A percentile compares a stretch with the other conserved stretches of the same genome.
Conservation (phyloP, 2,113 vertebrate genomes). For the Pipa parva region DNA sequence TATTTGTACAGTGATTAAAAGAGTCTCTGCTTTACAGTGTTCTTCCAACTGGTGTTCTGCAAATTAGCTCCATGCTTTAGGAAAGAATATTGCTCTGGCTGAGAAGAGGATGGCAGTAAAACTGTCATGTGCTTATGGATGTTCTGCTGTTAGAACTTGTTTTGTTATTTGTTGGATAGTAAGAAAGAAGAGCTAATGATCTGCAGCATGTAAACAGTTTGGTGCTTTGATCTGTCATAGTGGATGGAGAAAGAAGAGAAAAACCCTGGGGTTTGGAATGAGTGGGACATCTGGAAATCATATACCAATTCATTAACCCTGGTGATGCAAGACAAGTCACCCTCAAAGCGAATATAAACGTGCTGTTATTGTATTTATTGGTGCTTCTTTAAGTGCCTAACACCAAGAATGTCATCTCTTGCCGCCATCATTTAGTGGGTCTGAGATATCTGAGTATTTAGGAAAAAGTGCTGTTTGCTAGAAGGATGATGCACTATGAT, state of each 20-base stretch:
- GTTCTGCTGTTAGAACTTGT: slow-evolving; percentile 52
- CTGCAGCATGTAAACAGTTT: slow-evolving; percentile 60
- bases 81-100: slow-evolving; percentile 52
- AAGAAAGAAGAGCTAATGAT: slow-evolving; percentile 66
- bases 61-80: slow-evolving; percentile 55
- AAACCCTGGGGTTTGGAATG: slow-evolving; percentile 49
- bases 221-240: slow-evolving; percentile 58
- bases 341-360: too few relatives aligned
- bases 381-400: too few relatives aligned
- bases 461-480: too few relatives aligned
- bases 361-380: too few relatives aligned
- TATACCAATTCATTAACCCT: too few relatives aligned
- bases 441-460: too few relatives aligned
- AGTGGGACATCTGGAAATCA: slow-evolving; percentile 57
- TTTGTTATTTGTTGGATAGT: slow-evolving; percentile 63
- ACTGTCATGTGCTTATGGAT: slow-evolving; percentile 68
- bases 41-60: slow-evolving; percentile 44
- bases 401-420: too few relatives aligned
- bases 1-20: too few relatives aligned
- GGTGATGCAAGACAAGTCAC: too few relatives aligned
- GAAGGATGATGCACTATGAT: too few relatives aligned
- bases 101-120: slow-evolving; percentile 60
- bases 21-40: slow-evolving; percentile 32
- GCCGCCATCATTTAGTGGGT: too few relatives aligned
- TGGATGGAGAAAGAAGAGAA: slow-evolving; percentile 47